phyloP scores from a whole-genome alignment of 2,888 invertebrate species.

The Drosophila formosana region DNA sequence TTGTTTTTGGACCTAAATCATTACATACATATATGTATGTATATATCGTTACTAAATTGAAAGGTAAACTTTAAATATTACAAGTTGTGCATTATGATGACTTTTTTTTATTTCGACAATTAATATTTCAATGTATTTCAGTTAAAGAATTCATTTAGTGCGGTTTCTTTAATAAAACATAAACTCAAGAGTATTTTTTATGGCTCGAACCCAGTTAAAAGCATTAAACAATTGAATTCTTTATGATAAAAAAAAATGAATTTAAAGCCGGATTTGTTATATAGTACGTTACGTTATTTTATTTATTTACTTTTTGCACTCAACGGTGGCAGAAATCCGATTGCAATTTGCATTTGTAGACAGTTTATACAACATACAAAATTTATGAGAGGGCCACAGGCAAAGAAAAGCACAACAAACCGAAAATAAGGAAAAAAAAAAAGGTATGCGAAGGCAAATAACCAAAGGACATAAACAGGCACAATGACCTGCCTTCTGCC shows the following conservation, averaged over 20 bases:
- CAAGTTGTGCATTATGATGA: too few species aligned
- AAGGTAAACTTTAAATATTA: too few species aligned
- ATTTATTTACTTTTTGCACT: conserved; percentile 14
- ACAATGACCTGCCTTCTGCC: conserved; percentile 13
- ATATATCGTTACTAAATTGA: too few species aligned
- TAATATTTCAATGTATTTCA: neutral
- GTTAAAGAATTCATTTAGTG: neutral
- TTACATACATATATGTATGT: too few species aligned
- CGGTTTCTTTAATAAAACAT: neutral
- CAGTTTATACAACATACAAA: conserved; percentile 50
- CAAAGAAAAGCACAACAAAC: conserved; percentile 10
- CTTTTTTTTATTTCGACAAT: neutral
- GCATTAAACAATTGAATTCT: conserved; percentile 41
- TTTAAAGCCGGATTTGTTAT: conserved; percentile 24
- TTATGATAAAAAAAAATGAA: conserved; percentile 6
- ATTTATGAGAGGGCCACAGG: conserved; percentile 44
- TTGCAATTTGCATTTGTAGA: conserved; percentile 52
- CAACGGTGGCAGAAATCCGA: conserved; percentile 12
- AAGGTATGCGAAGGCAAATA: conserved; percentile 12
- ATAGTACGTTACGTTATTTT: conserved; percentile 7
- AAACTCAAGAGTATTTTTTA: neutral
- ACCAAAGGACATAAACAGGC: conserved; percentile 8
- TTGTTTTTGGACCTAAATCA: neutral
- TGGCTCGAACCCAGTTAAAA: neutral
- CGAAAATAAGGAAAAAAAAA: conserved; percentile 2